Percentiles rank a stretch among this genome's conserved stretches.
These are phyloP conservation scores for Chaenocephalus aceratus DNA, from an alignment of 2,113 vertebrate genomes.

Conservation along the genomic window DNA sequence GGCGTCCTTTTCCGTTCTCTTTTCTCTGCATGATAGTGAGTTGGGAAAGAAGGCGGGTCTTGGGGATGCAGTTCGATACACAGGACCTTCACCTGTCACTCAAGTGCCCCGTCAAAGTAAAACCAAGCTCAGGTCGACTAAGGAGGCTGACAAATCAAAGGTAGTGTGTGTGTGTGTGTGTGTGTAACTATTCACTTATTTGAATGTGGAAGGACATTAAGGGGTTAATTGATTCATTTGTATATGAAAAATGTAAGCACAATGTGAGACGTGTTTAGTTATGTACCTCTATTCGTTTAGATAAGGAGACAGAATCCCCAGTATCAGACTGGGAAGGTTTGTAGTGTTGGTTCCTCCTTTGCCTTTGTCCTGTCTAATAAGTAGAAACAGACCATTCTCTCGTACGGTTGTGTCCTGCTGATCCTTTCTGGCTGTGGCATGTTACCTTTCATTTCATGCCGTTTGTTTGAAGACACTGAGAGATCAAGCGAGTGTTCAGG, in stretches of 20 bases:
- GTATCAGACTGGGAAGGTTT: not conserved
- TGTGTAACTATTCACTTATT: not conserved
- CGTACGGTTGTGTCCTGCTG: too few species aligned
- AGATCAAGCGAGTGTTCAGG: conserved; percentile 72
- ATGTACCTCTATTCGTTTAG: not conserved
- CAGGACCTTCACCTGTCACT: not conserved
- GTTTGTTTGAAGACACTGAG: conserved; percentile 18
- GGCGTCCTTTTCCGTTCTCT: not conserved
- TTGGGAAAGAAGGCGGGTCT: not conserved
- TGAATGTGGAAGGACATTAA: not conserved
- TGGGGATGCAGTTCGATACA: not conserved
- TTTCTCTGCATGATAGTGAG: conserved; percentile 29
- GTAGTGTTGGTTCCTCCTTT: not conserved
- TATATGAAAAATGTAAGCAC: not conserved
- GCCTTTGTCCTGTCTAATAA: not conserved
- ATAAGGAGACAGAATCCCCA: not conserved
- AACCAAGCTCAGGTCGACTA: conserved; percentile 38
- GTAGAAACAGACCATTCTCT: not conserved
- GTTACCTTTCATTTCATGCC: not conserved
- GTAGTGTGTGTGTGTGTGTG: conserved; percentile 17
- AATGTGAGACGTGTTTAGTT: not conserved
- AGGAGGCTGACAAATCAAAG: conserved; percentile 53
- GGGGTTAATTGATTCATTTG: not conserved
- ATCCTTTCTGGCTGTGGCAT: not conserved
- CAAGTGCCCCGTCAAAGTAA: conserved; percentile 11